A percentile compares a stretch with the other conserved stretches of the same genome.
These are phyloP conservation scores for Cisticola juncidis DNA, from an alignment of 2,113 vertebrate species.

Conservation along the genomic window DNA sequence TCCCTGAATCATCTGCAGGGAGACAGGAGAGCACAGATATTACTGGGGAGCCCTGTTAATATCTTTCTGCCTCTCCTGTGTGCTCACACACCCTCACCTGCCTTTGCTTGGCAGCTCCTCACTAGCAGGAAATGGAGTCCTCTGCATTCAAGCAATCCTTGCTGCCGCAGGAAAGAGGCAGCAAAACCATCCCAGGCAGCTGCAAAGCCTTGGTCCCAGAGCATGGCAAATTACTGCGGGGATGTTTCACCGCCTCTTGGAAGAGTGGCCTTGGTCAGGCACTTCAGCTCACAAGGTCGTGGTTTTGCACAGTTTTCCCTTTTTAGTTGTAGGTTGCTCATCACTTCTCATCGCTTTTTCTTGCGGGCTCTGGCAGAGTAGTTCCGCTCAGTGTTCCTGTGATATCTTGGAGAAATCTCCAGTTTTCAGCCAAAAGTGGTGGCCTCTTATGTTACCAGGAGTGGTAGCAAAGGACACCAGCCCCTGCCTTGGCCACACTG, in stretches of 20 bases:
- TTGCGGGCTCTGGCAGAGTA: background rate
- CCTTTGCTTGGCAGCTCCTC: background rate
- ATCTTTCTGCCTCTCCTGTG: background rate
- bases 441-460: background rate
- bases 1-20: background rate
- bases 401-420: background rate
- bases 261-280: background rate
- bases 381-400: background rate
- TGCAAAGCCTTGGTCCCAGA: background rate
- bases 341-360: rapidly evolving
- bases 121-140: background rate
- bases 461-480: background rate
- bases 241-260: background rate
- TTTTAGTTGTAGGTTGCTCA: background rate
- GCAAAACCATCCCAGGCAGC: rapidly evolving
- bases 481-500: rapidly evolving
- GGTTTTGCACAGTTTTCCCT: background rate
- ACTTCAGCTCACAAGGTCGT: background rate
- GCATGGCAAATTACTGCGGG: rapidly evolving
- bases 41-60: background rate
- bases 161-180: background rate
- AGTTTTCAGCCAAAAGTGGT: background rate
- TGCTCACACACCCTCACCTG: background rate
- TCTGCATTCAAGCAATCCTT: rapidly evolving
- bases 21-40: background rate